Conservation (phyloP, 2,797 vertebrate species). For the Acipenser transmontanus region DNA sequence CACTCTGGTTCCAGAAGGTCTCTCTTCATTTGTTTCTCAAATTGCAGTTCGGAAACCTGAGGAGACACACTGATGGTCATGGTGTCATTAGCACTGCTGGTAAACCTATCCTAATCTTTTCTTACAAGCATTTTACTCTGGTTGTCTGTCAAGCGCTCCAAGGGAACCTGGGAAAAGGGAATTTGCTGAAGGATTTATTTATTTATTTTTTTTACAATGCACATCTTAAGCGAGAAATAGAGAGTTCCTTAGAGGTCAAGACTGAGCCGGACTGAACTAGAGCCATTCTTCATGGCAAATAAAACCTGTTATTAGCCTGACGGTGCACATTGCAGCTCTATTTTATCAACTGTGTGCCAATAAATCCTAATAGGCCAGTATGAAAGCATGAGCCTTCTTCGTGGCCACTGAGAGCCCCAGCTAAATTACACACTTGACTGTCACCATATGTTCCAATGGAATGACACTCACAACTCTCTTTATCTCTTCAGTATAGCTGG, state of each 20-base stretch:
- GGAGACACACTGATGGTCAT: conserved; percentile 33
- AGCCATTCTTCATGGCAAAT: conserved; percentile 19
- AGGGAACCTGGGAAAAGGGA: conserved; percentile 23
- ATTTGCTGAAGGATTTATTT: conserved; percentile 21
- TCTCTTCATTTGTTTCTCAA: conserved; percentile 18
- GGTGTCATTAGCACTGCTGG: conserved; percentile 20
- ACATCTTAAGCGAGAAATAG: not conserved
- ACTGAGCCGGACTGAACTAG: conserved; percentile 8
- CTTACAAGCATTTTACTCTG: conserved; percentile 23
- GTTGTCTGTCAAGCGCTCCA: conserved; percentile 23
- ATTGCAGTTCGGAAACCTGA: conserved; percentile 28
- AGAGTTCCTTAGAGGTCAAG: conserved; percentile 18
- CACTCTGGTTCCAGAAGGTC: too few species aligned
- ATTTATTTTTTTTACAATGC: conserved; percentile 3
- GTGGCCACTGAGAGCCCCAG: conserved; percentile 27
- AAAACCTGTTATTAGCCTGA: conserved; percentile 24
- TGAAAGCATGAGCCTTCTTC: conserved; percentile 25
- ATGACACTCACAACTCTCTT: conserved; percentile 15
- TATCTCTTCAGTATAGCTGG: not conserved
- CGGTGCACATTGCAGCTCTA: conserved; percentile 19
- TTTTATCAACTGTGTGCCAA: conserved; percentile 29
- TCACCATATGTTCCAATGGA: conserved; percentile 24
- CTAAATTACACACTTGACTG: conserved; percentile 31
- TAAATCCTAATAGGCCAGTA: conserved; percentile 25
- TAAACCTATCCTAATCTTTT: conserved; percentile 29